Conservation (phyloP, 2,888 invertebrate genomes). For the Parnassius orleans region DNA sequence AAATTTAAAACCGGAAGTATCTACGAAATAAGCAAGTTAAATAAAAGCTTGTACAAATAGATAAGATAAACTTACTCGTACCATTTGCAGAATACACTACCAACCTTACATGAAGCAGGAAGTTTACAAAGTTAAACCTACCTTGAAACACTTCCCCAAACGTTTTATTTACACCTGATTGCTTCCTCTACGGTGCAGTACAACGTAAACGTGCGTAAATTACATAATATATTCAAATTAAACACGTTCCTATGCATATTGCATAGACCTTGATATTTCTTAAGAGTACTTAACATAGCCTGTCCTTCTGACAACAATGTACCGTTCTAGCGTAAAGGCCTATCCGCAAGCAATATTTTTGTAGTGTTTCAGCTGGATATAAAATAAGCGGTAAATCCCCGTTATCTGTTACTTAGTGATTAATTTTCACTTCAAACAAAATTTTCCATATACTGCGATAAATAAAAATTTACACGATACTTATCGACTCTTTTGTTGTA, state of each 20-base stretch:
- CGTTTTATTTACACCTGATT: constrained; percentile 18
- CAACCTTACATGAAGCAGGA: constrained; percentile 11
- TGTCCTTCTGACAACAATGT: constrained; percentile 14
- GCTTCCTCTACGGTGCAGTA: constrained; percentile 17
- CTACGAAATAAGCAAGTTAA: too few species aligned
- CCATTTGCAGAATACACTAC: background rate
- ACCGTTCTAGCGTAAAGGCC: constrained; percentile 18
- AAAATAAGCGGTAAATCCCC: constrained; percentile 11
- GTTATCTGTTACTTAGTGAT: constrained; percentile 3
- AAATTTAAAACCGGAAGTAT: too few species aligned
- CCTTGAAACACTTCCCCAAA: constrained; percentile 18
- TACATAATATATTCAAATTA: constrained; percentile 22
- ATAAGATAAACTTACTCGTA: background rate
- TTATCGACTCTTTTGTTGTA: background rate
- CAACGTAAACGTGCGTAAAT: constrained; percentile 16
- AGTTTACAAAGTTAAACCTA: constrained; percentile 1
- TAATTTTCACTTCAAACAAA: background rate
- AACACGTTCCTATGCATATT: constrained; percentile 14
- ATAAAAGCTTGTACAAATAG: too few species aligned
- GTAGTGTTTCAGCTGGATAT: background rate
- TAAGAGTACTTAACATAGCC: constrained; percentile 4
- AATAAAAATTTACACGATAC: background rate
- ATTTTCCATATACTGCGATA: background rate
- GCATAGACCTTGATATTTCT: constrained; percentile 9
- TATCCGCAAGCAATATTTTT: constrained; percentile 20